Base-by-base conservation (phyloP, 1,140 invertebrate genomes). In the Asbolus verrucosus region DNA sequence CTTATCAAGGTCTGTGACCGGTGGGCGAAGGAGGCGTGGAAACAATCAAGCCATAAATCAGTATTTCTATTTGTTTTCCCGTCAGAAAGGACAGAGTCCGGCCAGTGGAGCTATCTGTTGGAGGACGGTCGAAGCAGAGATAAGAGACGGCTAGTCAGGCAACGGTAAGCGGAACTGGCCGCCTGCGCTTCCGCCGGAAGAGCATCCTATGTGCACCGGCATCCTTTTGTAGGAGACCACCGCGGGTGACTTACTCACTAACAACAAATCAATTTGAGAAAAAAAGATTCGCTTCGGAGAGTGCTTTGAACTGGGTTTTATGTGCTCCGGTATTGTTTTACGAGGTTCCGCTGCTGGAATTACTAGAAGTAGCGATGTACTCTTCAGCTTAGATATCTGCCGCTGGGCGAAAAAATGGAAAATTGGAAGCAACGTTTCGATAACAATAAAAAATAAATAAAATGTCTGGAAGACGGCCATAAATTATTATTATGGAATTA, bases 71-170 rank as follows among this genome's bases (percentile, higher is more conserved):
- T 65, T 66, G 63, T 70, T 66, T 66, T 24, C 18, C 15, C 30
- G 70, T n/a, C 59, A 31, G 41, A n/a, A n/a, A n/a, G n/a, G n/a
- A n/a, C n/a, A n/a, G 30, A 66, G 69, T 71, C 69, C 65, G 59
- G 41, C 31, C 69, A 38, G 59, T 68, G 67, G 66, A 69, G 74
- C 70, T 71, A 75, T 75, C 74, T 75, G 67, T 72, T 63, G 74
- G 74, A 63, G 72, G 72, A 72, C 74, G 69, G 72, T 68, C 59
- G 70, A 75, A 73, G 67, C 30, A 21, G n/a, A 70, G 72, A 73
- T 73, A 73, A 73, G 71, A 39, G 69, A 65, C 60, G 61, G 54
- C 68, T 41, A 63, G 61, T 63, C 66, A 73, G 69, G 61, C 62
- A 71, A 73, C 65, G 65, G 72, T 67, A 71, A 71, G 39, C 60